Evolutionary conservation across 2,888 invertebrate species (phyloP), one percentile per base, ranked within the genome.

Genomic region (Aleiodes alternator): DNA sequence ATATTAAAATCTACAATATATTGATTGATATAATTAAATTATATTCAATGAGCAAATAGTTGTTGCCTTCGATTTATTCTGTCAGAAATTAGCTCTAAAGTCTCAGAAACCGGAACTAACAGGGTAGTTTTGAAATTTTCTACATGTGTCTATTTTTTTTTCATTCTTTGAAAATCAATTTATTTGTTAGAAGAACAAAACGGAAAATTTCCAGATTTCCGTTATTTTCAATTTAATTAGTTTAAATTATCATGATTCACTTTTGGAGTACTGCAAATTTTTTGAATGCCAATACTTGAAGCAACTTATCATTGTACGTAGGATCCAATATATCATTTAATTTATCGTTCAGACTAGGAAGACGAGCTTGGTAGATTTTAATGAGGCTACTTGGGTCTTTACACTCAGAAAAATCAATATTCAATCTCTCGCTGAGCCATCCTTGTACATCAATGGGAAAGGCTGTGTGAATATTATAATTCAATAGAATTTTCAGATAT

Each of bases 301-400:
- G 76, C 68, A 86, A 73, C 80, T 85, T 87, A 14, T 84, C 86
- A 51, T 82, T 84, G 69, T 84, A 84, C 12, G 81, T 86, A 0
- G 87, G 86, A 76, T 86, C 85, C 43, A 84, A 76, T 75, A 86
- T 77, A 50, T 82, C 82, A 4, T 78, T 50, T 34, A 87, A 73
- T n/a, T 79, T 75, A 4, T 53, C 72, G 8, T 80, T 79, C 9
- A 83, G 72, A 9, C 23, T 48, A 4, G 86, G 81, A 9, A 86
- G 53, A 3, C 75, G 75, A 48, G 70, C 66, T 73, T 77, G 76
- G 59, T 85, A 86, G n/a, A 76, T 57, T 0, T 11, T 11, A 4
- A 86, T 75, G 11, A 87, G 72, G 7, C 81, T 80, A 23, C 56
- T 75, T 12, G 84, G 73, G 9, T 78, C 80, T n/a, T 73, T 68